Base-by-base conservation (phyloP, 2,888 invertebrate species). In the Drosophila infuscata region DNA sequence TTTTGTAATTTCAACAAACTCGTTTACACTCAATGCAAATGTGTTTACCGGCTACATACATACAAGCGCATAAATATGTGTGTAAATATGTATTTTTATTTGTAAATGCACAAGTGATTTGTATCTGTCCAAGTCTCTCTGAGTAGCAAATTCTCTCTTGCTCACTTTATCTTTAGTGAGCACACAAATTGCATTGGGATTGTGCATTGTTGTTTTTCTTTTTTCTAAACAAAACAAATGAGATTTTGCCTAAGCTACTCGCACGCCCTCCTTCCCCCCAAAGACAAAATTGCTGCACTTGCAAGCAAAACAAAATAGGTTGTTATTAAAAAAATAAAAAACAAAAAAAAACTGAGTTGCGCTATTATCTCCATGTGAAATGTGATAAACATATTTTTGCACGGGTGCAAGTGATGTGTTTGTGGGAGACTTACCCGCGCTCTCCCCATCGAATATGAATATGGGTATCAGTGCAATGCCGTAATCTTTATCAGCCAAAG, bases 401-500 rank as follows among this genome's bases (percentile, higher is more conserved):
- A 8, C 7, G 15, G 20, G 2, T 25, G 20, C 30, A 29, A 15
- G 11, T 15, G n/a, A 25, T 29, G 20, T n/a, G 25, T n/a, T 32
- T 11, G 15, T 32, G 54, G 67, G 6, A 38, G 20, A 87, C 91
- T 91, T 86, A 96, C 96, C 96, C 81, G 96, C 96, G 76, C 95
- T 95, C 91, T 95, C 95, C n/a, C 96, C 96, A 92, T 96, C 96
- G 88, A 96, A 96, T 79, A 96, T 95, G 88, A 96, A 96, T 3
- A 96, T 83, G 0, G 96, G 95, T 80, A 95, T 95, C 82, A 96
- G 93, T 15, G 85, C 88, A 17, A 91, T 82, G 20, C 82, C 88
- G 49, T 83, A 81, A 66, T 82, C 89, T 86, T 82, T 88, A 60
- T 91, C 88, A 2, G 83, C 70, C 6, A 95, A 65, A 0, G 96